Base-by-base conservation (phyloP, 2,797 vertebrate genomes). In the Halcyon smyrnensis region DNA sequence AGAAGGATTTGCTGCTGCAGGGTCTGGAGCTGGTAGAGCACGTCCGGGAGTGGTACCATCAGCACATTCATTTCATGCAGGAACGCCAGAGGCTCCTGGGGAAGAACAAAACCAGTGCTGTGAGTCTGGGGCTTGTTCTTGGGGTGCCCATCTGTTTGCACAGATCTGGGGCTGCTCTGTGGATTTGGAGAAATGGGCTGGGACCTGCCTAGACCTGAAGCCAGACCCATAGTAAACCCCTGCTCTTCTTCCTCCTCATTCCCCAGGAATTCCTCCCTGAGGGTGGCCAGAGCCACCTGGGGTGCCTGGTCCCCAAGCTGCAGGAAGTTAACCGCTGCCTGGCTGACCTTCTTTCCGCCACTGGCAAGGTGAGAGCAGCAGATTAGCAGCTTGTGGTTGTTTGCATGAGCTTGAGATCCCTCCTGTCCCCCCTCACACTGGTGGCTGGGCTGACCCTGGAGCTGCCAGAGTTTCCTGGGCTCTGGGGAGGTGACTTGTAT, bases 301-400 rank as follows among this genome's bases (percentile, higher is more conserved):
- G 98, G 45, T 67, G 25, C 87, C 96, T 99, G 32, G 97, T 99
- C 84, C 99, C 99, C 70, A 99, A 99, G 97, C 96, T 99, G 18
- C 99, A 99, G 96, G 99, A 99, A 90, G 98, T 99, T 91, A 99
- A 99, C 93, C 98, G 97, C 71, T 99, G 99, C 96, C 98, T 99
- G 71, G 97, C 97, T 74, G 99, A 99, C 70, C 98, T 99, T 21
- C 98, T 99, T 69, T 98, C 98, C 51, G 97, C 99, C 1, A 96
- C 98, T 0, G 87, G 98, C 95, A 98, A 98, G 98, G 99, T 99
- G 90, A 98, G 98, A 95, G 53, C 54, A 51, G 36, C 21, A 27
- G 9, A 9, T 32, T 11, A 53, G 50, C 21, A 36, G 32, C 41
- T 43, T 69, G 45, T 83, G 28, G 30, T 54, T 43, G 16, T 10